Evolutionary conservation across 2,113 vertebrate genomes (phyloP), one percentile per base, ranked within the genome.

Genomic region (Tapirus terrestris): DNA sequence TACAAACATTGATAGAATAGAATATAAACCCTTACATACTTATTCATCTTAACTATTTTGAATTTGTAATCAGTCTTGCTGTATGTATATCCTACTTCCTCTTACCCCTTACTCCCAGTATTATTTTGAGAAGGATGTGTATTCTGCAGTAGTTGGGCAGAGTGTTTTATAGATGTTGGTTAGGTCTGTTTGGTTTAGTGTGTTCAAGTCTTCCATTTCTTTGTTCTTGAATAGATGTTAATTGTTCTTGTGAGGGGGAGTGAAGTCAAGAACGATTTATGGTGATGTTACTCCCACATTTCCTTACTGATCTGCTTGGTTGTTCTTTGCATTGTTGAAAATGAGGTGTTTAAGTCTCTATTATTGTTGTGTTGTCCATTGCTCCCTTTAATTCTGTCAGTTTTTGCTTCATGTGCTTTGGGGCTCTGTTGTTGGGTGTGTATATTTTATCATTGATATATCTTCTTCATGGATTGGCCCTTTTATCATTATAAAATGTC

Each of bases 101-200:
- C 2, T 45, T 17, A 1, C 17, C 33, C 17, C 17, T 25, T 33
- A 9, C 16, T 11, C 2, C 5, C 18, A 9, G 7, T 43, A 58
- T 65, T 25, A 10, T 48, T 39, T 89, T 85, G 79, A 80, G 73
- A 93, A 85, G 20, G 39, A 23, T 83, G 3, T 53, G 3, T 73
- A 17, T 81, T 86, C 48, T 75, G 16, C 20, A 53, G 0, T 23
- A n/a, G 61, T 58, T n/a, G 3, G 17, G 10, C 17, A 2, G 31
- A 20, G 5, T 53, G 48, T 67, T 73, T 43, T 31, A 0, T 45
- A 51, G 27, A 9, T 67, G 14, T 63, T 65, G 56, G 12, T 56
- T 56, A 61, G 43, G 23, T 45, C 39, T 82, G 3, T 31, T 51
- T 85, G 79, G 23, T n/a, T 85, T 43, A 80, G 17, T 56, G 2